These are phyloP conservation scores for Bursaphelenchus okinawaensis DNA, from an alignment of 2,888 invertebrate genomes.

Conservation along the genomic window DNA sequence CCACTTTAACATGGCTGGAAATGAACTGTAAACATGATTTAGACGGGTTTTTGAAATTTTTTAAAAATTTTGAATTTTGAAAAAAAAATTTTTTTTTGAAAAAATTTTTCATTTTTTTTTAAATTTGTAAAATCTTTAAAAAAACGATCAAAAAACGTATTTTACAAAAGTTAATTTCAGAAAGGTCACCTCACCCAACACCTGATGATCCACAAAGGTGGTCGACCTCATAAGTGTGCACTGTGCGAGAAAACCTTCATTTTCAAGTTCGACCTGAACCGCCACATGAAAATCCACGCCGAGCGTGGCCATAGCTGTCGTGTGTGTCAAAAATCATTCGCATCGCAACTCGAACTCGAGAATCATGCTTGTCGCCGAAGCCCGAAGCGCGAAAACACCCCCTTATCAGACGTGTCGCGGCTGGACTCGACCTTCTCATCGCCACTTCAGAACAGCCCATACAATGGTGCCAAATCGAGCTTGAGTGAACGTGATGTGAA, in stretches of 20 bases:
- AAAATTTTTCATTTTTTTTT: too few species aligned
- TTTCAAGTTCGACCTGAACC: conserved; percentile 56
- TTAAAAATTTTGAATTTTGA: too few species aligned
- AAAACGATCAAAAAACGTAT: too few species aligned
- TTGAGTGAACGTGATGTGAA: not conserved
- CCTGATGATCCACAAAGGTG: conserved; percentile 57
- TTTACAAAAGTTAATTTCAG: too few species aligned
- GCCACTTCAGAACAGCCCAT: not conserved
- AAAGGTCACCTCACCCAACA: conserved; percentile 58
- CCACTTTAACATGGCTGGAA: too few species aligned
- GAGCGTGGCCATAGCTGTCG: conserved; percentile 49
- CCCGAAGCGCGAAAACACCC: conserved; percentile 1
- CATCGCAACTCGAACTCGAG: conserved; percentile 42
- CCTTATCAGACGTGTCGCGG: not conserved
- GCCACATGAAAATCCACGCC: conserved; percentile 57
- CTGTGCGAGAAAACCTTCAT: conserved; percentile 57
- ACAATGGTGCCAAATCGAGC: not conserved
- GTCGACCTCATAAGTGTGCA: conserved; percentile 48
- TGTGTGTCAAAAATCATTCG: conserved; percentile 47
- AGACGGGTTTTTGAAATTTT: too few species aligned
- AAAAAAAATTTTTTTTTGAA: too few species aligned
- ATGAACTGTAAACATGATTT: too few species aligned
- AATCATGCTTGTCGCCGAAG: conserved; percentile 31
- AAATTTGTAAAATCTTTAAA: too few species aligned
- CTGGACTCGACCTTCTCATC: not conserved